phyloP scores from a whole-genome alignment of 2,797 vertebrate genomes.

The Anableps anableps region DNA sequence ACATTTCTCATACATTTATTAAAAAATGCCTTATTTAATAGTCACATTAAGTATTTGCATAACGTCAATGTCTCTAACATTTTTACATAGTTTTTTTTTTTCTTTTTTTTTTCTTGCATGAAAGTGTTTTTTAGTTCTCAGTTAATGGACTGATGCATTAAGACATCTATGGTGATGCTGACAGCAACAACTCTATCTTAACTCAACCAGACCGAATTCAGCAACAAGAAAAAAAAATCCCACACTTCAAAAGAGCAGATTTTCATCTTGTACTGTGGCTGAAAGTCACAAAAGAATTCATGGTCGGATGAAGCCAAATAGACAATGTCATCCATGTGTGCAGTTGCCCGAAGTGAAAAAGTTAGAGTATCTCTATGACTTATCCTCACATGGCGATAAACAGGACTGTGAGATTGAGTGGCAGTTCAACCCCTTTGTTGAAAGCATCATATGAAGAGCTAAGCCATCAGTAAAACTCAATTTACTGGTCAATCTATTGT shows the following conservation, averaged over 20 bases:
- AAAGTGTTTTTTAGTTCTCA: neutral
- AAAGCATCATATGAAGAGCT: constrained; percentile 16
- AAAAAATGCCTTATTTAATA: neutral
- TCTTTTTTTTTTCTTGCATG: neutral
- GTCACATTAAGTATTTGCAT: neutral
- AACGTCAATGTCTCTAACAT: neutral
- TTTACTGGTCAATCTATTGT: constrained; percentile 27
- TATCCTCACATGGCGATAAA: constrained; percentile 32
- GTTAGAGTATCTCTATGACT: constrained; percentile 22
- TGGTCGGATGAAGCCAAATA: constrained; percentile 37
- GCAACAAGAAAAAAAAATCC: constrained; percentile 5
- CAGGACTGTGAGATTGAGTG: constrained; percentile 22
- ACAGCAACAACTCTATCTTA: constrained; percentile 24
- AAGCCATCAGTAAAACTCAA: constrained; percentile 21
- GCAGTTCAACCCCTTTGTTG: constrained; percentile 12
- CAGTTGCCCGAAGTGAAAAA: constrained; percentile 24
- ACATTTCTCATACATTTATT: too few species aligned
- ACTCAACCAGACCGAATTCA: constrained; percentile 14
- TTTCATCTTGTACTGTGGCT: constrained; percentile 34
- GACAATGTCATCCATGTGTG: constrained; percentile 37
- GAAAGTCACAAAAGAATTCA: constrained; percentile 28
- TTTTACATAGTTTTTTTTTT: neutral
- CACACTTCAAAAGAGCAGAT: constrained; percentile 14
- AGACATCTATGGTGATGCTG: constrained; percentile 10
- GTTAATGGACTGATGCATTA: neutral